Conservation (phyloP, 1,140 invertebrate species). For the Cydia strobilella region DNA sequence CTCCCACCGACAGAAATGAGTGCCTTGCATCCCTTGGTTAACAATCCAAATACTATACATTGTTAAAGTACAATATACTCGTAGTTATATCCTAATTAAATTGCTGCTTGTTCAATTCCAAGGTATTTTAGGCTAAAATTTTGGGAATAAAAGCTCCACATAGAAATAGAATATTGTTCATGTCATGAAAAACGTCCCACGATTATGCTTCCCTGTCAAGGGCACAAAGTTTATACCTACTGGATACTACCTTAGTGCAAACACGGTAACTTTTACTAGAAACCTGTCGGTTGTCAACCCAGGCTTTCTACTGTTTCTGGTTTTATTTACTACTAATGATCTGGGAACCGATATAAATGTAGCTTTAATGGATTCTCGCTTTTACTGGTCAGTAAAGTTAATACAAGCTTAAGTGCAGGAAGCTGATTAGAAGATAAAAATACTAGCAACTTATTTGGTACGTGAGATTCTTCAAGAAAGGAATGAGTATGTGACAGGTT, state of each 20-base stretch:
- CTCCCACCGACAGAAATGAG: too few relatives aligned
- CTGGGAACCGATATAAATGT: conserved; percentile 19
- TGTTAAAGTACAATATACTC: not conserved
- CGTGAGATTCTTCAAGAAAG: conserved; percentile 3
- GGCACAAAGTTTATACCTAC: not conserved
- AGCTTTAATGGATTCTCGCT: not conserved
- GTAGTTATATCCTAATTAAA: not conserved
- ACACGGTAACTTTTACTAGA: conserved; percentile 30
- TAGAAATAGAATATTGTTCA: too few relatives aligned
- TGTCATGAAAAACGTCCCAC: too few relatives aligned
- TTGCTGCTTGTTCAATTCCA: not conserved
- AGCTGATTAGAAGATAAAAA: not conserved
- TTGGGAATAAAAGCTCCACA: too few relatives aligned
- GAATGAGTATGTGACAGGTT: not conserved
- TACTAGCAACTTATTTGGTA: not conserved
- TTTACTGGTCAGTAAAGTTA: not conserved
- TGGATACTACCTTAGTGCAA: conserved; percentile 6
- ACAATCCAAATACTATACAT: too few relatives aligned
- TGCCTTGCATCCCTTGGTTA: too few relatives aligned
- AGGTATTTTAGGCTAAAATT: not conserved
- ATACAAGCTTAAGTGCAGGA: conserved; percentile 2
- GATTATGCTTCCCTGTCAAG: too few relatives aligned
- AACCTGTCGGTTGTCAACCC: conserved; percentile 9
- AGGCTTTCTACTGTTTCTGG: conserved; percentile 23
- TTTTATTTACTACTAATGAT: conserved; percentile 26